Evolutionary conservation across 1,140 invertebrate genomes (phyloP).

Genomic region (Tetragnatha versicolor): DNA sequence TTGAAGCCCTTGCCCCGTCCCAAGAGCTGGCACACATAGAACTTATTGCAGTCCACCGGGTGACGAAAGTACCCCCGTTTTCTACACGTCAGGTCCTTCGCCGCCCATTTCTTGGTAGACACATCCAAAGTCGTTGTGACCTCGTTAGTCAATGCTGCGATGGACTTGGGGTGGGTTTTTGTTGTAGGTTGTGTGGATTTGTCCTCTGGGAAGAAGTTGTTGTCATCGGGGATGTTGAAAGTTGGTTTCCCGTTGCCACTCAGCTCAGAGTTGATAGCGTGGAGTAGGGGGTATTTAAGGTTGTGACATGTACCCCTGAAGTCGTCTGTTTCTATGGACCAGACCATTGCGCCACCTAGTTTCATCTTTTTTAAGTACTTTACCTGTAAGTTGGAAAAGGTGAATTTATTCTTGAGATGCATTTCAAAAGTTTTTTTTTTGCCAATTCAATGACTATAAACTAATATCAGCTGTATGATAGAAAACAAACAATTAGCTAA

Average conservation of each 20-base stretch:
- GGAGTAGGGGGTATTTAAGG: slow-evolving; percentile 60
- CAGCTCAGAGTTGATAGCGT: slow-evolving; percentile 56
- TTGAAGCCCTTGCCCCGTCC: not conserved
- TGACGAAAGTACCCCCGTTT: slow-evolving; percentile 25
- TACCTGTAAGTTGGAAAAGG: slow-evolving; percentile 25
- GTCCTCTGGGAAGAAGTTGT: not conserved
- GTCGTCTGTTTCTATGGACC: slow-evolving; percentile 71
- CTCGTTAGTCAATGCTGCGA: too few relatives aligned
- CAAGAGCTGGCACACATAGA: slow-evolving; percentile 30
- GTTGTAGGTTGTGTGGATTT: too few relatives aligned
- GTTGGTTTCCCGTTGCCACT: not conserved
- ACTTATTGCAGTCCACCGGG: slow-evolving; percentile 11
- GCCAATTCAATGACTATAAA: too few relatives aligned
- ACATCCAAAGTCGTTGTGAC: too few relatives aligned
- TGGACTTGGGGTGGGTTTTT: too few relatives aligned
- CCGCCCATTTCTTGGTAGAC: too few relatives aligned
- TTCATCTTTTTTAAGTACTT: slow-evolving; percentile 62
- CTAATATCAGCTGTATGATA: too few relatives aligned
- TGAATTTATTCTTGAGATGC: too few relatives aligned
- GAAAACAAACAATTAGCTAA: too few relatives aligned
- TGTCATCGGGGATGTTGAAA: not conserved
- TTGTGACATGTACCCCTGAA: slow-evolving; percentile 61
- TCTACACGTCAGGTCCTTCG: not conserved
- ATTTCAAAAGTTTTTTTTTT: too few relatives aligned
- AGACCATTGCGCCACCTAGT: slow-evolving; percentile 71